Conservation (phyloP, 2,797 vertebrate species). For the Silurus aristotelis region DNA sequence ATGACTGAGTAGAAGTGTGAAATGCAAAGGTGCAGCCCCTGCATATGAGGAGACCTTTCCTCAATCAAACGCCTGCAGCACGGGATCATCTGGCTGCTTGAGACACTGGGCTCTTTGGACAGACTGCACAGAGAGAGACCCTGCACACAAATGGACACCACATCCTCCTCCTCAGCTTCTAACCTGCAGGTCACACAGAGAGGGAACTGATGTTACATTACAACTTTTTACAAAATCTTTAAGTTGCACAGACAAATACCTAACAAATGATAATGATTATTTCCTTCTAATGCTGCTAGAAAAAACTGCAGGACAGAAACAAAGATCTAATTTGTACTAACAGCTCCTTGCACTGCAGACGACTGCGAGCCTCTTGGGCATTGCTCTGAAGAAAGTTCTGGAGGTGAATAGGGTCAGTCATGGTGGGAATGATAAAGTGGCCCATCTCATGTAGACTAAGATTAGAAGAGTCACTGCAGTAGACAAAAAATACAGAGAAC, state of each 20-base stretch:
- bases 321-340: constrained; percentile 71
- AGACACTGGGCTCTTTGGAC: constrained; percentile 89
- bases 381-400: constrained; percentile 85
- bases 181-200: constrained; percentile 70
- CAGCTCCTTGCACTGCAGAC: constrained; percentile 76
- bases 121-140: constrained; percentile 80
- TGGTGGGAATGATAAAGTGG: constrained; percentile 83
- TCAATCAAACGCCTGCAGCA: constrained; percentile 84
- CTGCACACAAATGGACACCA: constrained; percentile 73
- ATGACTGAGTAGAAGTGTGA: constrained; percentile 93
- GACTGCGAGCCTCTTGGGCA: constrained; percentile 83
- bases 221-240: neutral
- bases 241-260: neutral
- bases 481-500: constrained; percentile 42
- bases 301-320: neutral
- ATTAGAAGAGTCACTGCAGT: constrained; percentile 78
- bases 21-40: constrained; percentile 84
- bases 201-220: neutral
- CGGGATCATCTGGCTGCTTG: constrained; percentile 85
- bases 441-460: constrained; percentile 87
- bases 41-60: constrained; percentile 74
- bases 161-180: constrained; percentile 78
- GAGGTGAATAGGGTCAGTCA: constrained; percentile 79
- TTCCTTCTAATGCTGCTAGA: neutral
- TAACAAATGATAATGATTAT: neutral